These are phyloP conservation scores for Hydrolagus colliei DNA, from an alignment of 2,797 vertebrate genomes.

Conservation along the genomic window DNA sequence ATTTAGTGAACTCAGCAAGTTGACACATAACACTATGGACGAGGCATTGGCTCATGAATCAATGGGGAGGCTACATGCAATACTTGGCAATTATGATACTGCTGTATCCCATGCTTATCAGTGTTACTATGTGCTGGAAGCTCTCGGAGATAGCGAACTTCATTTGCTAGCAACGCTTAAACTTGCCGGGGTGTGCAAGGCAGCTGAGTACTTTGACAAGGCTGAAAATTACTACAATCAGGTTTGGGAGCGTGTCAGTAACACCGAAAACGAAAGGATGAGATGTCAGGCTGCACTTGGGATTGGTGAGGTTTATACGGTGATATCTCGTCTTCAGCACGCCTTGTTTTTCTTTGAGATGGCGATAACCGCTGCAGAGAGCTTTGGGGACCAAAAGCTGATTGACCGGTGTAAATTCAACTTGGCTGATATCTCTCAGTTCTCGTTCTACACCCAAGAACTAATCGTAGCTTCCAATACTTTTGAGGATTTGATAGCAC, in stretches of 20 bases:
- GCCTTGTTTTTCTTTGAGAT: conserved; percentile 23
- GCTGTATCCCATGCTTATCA: not conserved
- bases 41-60: not conserved
- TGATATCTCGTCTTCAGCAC: not conserved
- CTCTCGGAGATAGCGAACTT: not conserved
- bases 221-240: conserved; percentile 8
- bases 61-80: not conserved
- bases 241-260: conserved; percentile 14
- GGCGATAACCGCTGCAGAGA: conserved; percentile 1
- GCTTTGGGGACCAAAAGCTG: not conserved
- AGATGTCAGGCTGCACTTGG: conserved; percentile 14
- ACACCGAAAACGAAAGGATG: not conserved
- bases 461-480: not conserved
- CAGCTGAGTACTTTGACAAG: not conserved
- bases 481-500: conserved; percentile 15
- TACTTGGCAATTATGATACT: conserved; percentile 2
- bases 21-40: not conserved
- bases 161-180: conserved; percentile 7
- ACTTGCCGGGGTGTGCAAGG: not conserved
- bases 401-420: conserved; percentile 24
- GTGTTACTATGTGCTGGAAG: not conserved
- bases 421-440: not conserved
- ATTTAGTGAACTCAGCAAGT: conserved; percentile 1
- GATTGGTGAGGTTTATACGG: conserved; percentile 8
- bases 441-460: not conserved